Percentiles rank a stretch among this genome's conserved stretches.
phyloP scores from a whole-genome alignment of 2,888 invertebrate species.

The Trichopria drosophilae region DNA sequence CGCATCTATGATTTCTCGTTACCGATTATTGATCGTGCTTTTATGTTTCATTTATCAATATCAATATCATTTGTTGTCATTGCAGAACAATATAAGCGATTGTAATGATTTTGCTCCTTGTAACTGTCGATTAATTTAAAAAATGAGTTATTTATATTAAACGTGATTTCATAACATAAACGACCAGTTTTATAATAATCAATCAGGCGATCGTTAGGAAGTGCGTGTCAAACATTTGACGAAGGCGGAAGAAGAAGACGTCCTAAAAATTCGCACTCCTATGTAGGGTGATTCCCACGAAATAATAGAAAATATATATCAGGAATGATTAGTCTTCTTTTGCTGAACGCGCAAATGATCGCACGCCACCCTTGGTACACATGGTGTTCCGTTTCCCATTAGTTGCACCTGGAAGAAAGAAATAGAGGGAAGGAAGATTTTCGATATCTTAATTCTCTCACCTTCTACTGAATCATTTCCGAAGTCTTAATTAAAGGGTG shows the following conservation, averaged over 20 bases:
- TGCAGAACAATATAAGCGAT: too few species aligned
- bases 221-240: too few species aligned
- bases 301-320: conserved; percentile 53
- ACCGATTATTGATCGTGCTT: not conserved
- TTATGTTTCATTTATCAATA: not conserved
- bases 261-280: too few species aligned
- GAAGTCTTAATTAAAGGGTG: conserved; percentile 19
- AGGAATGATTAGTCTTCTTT: conserved; percentile 45
- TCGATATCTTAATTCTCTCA: conserved; percentile 14
- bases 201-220: too few species aligned
- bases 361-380: conserved; percentile 18
- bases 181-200: too few species aligned
- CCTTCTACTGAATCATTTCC: conserved; percentile 18
- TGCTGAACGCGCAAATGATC: conserved; percentile 11
- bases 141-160: too few species aligned
- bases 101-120: too few species aligned
- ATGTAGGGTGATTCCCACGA: conserved; percentile 47
- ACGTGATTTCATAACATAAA: too few species aligned
- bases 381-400: conserved; percentile 34
- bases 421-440: conserved; percentile 23
- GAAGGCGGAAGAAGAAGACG: too few species aligned
- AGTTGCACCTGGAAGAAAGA: conserved; percentile 36
- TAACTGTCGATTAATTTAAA: too few species aligned
- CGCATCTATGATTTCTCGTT: conserved; percentile 38
- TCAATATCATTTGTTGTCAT: too few species aligned